A percentile compares a stretch with the other conserved stretches of the same genome.
phyloP scores from a whole-genome alignment of 2,888 invertebrate genomes.

The Chloromyia formosa region DNA sequence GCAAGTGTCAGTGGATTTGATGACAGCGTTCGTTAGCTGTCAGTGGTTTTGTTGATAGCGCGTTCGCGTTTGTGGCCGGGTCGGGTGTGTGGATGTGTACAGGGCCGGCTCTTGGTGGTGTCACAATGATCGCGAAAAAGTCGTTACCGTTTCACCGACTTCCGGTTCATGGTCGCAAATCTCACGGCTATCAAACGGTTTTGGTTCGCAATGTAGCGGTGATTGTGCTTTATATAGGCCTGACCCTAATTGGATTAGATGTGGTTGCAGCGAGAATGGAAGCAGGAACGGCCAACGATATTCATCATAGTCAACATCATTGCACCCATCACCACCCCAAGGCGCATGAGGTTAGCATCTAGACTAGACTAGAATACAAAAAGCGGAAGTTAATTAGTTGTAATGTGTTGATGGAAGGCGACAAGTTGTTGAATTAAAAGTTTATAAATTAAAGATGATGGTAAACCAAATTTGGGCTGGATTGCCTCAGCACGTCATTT shows the following conservation, averaged over 20 bases:
- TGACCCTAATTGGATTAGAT: constrained; percentile 40
- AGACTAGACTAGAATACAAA: not conserved
- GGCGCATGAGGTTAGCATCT: constrained; percentile 70
- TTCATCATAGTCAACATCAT: constrained; percentile 54
- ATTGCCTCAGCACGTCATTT: too few species aligned
- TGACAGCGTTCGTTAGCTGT: constrained; percentile 23
- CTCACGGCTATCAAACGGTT: too few species aligned
- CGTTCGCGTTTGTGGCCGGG: not conserved
- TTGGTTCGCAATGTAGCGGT: not conserved
- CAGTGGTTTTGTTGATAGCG: constrained; percentile 40
- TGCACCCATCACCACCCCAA: constrained; percentile 75
- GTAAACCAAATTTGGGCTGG: too few species aligned
- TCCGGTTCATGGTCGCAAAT: not conserved
- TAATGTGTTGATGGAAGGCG: not conserved
- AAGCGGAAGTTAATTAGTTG: not conserved
- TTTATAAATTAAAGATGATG: too few species aligned
- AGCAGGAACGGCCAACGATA: not conserved
- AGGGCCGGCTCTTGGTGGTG: constrained; percentile 26
- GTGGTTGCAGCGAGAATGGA: not conserved
- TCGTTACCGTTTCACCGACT: not conserved
- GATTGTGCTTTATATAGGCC: not conserved
- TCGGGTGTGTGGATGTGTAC: not conserved
- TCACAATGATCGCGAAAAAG: constrained; percentile 19
- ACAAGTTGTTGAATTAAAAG: too few species aligned
- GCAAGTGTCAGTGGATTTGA: constrained; percentile 9